Conservation (phyloP, 1,140 invertebrate genomes). For the Neoseiulus cucumeris region DNA sequence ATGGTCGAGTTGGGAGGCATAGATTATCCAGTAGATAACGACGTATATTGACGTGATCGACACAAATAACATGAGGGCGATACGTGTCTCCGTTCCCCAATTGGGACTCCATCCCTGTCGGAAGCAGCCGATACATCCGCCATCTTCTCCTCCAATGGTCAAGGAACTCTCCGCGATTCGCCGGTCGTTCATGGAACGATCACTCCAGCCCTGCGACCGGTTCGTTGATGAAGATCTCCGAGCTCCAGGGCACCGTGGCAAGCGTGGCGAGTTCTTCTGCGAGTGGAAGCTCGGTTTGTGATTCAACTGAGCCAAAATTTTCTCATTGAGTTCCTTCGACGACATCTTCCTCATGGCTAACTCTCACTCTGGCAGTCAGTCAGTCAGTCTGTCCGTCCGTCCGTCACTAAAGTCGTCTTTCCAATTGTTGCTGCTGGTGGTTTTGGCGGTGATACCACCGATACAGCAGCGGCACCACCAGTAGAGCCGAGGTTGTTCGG, state of each 20-base stretch:
- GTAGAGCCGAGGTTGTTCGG: too few species aligned
- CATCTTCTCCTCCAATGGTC: conserved; percentile 5
- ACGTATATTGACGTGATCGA: conserved; percentile 5
- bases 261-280: not conserved
- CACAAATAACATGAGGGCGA: conserved; percentile 7
- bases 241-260: not conserved
- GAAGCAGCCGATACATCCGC: conserved; percentile 5
- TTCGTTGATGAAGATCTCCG: not conserved
- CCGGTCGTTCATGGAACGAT: not conserved
- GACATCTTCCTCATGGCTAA: not conserved
- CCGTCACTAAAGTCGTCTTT: too few species aligned
- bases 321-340: conserved; percentile 4
- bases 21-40: conserved; percentile 8
- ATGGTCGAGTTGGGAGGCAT: not conserved
- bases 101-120: not conserved
- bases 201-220: not conserved
- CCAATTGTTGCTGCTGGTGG: too few species aligned
- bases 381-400: too few species aligned
- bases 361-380: too few species aligned
- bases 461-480: too few species aligned
- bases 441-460: too few species aligned
- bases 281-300: not conserved
- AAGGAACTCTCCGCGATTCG: not conserved
- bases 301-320: conserved; percentile 5
- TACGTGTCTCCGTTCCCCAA: conserved; percentile 2